Base-by-base conservation (phyloP, 2,888 invertebrate species). In the Gymnoscelis rufifasciata region DNA sequence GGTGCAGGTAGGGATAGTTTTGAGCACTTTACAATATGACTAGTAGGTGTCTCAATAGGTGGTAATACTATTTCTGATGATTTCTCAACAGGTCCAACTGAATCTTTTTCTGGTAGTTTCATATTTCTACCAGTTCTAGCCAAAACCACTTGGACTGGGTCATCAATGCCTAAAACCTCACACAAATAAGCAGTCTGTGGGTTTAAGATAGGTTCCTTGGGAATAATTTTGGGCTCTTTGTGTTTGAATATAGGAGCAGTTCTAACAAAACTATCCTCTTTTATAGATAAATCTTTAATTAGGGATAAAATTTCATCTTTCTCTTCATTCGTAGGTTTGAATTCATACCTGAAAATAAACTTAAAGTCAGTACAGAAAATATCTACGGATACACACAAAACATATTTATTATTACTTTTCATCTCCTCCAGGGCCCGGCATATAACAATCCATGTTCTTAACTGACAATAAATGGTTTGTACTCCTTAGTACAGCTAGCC, bases 401-500 rank as follows among this genome's bases (percentile, higher is more conserved):
- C n/a, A n/a, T 42, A 53, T 59, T 65, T 73, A 93, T 6, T 19
- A 33, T 3, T 35, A 35, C 91, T 94, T 92, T 63, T 92, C 93
- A 58, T 84, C 83, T 14, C 91, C 88, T 27, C 92, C 92, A 27
- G 93, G 92, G 6, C 95, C 95, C 0, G 98, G 98, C 93, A 98
- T 92, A 69, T 94, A 96, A 60, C 91, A 90, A 35, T 89, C 89
- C 7, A 88, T 74, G 64, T 87, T 91, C 66, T 93, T 93, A 0
- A 95, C 91, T 67, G 92, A 94, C 31, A 96, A 78, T 36, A 98
- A 89, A 83, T 97, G 95, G 87, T 99, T 96, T 0, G 99, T 99
- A 54, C 91, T 90, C 68, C 91, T 92, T 35, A 99, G 88, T 67
- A 99, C 91, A 7, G 95, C 92, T 51, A 99, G 83, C 99, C 99